Evolutionary conservation across 2,797 vertebrate genomes (phyloP), one percentile per base, ranked within the genome.

Genomic region (Sebastes matsubarae): DNA sequence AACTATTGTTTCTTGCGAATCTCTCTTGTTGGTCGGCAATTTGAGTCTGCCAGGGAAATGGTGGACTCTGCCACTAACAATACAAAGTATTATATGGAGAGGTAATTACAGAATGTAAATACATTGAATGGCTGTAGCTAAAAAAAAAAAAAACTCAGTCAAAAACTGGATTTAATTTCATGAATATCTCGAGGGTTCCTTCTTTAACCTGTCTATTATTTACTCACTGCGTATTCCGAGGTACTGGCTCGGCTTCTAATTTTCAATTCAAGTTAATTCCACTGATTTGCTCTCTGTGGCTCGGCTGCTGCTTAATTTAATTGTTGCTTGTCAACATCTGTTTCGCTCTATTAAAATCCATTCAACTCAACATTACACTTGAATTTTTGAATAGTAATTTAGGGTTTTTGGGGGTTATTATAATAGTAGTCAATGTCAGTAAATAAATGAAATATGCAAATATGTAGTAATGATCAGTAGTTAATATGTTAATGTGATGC

Each of bases 401-500:
- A 38, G n/a, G 4, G 6, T 2, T 27, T 77, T 38, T 8, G 1
- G 64, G 10, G 12, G 22, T 27, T 58, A 4, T 46, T 55, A 8
- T 71, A 18, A 29, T 13, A 24, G 8, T 30, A n/a, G 8, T 30
- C 7, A 27, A 20, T 64, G 27, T 73, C 30, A 6, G 20, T 18
- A 38, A 77, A 64, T 29, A 57, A 42, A 66, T 79, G 1, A 34
- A 76, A 75, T 38, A 71, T 76, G 76, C 65, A 71, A 68, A 83
- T 78, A 14, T 67, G 13, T 75, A 77, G 29, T 67, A 13, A 75
- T 79, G 57, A 79, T 70, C 38, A 81, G 25, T 73, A 24, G 29
- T 75, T 74, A 32, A 72, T 79, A 22, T 76, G 69, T 83, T 52
- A 74, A 68, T 72, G 46, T 64, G 59, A 82, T 54, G 22, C 58